Conservation (phyloP, 2,888 invertebrate genomes). For the Ellobium chinense region DNA sequence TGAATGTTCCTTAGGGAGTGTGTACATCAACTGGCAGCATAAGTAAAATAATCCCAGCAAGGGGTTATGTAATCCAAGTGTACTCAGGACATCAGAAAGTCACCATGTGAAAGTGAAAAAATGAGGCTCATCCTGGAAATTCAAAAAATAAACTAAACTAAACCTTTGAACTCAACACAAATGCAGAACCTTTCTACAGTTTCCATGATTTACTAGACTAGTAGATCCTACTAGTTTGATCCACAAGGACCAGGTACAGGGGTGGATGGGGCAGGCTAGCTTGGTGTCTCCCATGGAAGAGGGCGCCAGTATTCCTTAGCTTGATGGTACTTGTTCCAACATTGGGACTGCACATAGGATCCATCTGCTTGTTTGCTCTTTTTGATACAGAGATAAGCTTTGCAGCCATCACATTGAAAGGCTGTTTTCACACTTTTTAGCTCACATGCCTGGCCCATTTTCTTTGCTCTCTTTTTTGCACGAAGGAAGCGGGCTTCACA, state of each 20-base stretch:
- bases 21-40: neutral
- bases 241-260: neutral
- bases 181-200: no score
- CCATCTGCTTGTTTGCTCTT: neutral
- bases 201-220: neutral
- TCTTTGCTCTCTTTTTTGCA: neutral
- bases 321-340: neutral
- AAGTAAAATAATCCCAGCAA: neutral
- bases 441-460: neutral
- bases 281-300: neutral
- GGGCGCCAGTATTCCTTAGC: neutral
- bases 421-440: neutral
- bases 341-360: neutral
- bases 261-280: neutral
- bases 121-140: no score
- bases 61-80: neutral
- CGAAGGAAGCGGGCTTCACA: conserved; percentile 1
- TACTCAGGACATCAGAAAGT: neutral
- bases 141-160: no score
- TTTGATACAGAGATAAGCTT: neutral
- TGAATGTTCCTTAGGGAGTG: neutral
- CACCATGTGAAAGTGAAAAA: neutral
- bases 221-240: neutral
- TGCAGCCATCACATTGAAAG: neutral
- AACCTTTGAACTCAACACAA: no score